A percentile compares a stretch with the other conserved stretches of the same genome.
Evolutionary conservation across 2,113 vertebrate species (phyloP).

Genomic region (Harpagus bidentatus): DNA sequence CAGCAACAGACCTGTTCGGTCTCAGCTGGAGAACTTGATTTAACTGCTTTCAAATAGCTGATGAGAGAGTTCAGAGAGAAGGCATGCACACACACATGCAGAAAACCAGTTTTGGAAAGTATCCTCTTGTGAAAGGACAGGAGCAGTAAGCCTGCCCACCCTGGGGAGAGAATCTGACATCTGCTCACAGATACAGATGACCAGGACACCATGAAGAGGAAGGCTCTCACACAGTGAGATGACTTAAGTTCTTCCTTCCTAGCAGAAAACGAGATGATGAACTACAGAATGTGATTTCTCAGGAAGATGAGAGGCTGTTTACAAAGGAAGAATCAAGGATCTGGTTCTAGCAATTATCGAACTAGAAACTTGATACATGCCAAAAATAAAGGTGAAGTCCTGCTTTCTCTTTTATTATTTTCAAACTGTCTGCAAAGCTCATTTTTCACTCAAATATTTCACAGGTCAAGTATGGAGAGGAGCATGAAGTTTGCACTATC

Average conservation of each 20-base stretch:
- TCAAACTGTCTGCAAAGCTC: not conserved
- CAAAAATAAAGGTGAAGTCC: not conserved
- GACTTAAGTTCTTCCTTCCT: not conserved
- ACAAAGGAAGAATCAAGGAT: not conserved
- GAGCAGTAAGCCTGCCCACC: not conserved
- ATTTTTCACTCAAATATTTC: not conserved
- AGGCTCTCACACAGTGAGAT: fast-evolving
- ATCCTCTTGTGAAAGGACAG: not conserved
- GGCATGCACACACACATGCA: not conserved
- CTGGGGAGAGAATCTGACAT: not conserved
- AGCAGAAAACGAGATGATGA: not conserved
- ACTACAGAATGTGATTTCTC: not conserved
- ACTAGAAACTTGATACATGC: not conserved
- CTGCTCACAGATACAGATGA: not conserved
- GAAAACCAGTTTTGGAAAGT: not conserved
- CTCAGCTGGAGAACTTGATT: slow-evolving; percentile 10
- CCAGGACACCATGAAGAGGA: not conserved
- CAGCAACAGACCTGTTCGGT: not conserved
- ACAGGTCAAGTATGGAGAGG: not conserved
- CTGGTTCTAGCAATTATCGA: not conserved
- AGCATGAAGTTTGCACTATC: not conserved
- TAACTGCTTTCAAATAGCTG: not conserved
- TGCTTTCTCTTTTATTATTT: not conserved
- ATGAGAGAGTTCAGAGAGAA: not conserved
- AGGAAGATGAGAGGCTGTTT: not conserved